Conservation (phyloP, 2,113 vertebrate genomes). For the Talpa occidentalis region DNA sequence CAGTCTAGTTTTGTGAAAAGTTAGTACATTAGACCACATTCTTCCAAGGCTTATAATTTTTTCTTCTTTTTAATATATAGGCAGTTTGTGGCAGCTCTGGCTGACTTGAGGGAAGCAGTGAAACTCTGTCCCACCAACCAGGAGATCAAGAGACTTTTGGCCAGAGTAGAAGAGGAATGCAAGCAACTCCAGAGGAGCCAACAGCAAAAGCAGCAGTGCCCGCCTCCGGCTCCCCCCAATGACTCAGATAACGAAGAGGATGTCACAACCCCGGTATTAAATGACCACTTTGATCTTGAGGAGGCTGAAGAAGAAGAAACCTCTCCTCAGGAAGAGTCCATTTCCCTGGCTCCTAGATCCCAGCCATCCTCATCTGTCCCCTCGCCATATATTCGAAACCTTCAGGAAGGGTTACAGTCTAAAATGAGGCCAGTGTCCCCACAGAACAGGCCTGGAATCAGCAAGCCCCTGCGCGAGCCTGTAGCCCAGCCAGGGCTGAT, state of each 20-base stretch:
- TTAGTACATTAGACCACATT: background rate
- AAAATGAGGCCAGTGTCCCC: constrained; percentile 87
- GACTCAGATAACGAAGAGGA: constrained; percentile 93
- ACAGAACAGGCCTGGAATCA: constrained; percentile 84
- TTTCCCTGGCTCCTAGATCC: constrained; percentile 80
- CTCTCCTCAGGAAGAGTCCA: constrained; percentile 69
- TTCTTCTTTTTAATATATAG: constrained; percentile 78
- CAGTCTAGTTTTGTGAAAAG: background rate
- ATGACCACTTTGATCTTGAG: constrained; percentile 79
- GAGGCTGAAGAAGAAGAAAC: constrained; percentile 85
- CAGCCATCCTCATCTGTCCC: constrained; percentile 81
- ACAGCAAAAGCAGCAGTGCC: constrained; percentile 87
- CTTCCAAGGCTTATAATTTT: rapidly evolving
- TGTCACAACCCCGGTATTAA: constrained; percentile 69
- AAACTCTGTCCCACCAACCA: constrained; percentile 96
- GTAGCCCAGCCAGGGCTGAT: constrained; percentile 89
- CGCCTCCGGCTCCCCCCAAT: constrained; percentile 77
- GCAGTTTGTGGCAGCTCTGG: constrained; percentile 93
- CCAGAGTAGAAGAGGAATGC: constrained; percentile 96
- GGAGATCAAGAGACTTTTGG: constrained; percentile 94
- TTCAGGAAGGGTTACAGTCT: constrained; percentile 86
- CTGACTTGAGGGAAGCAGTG: constrained; percentile 94
- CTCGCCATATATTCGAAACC: constrained; percentile 85
- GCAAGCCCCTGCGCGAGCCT: constrained; percentile 86
- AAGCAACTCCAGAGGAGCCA: constrained; percentile 94